Conservation (phyloP, 2,888 invertebrate genomes). For the Temnothorax ravouxi region DNA sequence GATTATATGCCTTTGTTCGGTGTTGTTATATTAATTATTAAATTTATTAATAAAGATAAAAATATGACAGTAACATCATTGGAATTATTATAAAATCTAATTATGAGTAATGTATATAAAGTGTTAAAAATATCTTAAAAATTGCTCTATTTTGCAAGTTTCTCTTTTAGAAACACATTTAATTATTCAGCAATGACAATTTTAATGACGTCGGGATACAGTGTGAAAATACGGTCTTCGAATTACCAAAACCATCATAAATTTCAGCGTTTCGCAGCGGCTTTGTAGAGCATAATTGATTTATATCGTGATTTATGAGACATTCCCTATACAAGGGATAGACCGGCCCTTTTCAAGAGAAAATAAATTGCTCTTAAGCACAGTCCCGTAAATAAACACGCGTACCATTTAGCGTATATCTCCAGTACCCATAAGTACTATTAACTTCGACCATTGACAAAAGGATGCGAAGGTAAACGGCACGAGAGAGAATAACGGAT, state of each 20-base stretch:
- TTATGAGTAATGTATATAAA: neutral
- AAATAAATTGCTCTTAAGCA: conserved; percentile 58
- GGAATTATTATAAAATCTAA: neutral
- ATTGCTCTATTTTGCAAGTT: neutral
- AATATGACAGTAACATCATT: neutral
- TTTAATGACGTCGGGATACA: conserved; percentile 17
- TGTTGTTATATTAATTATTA: neutral
- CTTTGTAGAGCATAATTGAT: conserved; percentile 51
- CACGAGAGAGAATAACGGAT: neutral
- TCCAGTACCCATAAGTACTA: conserved; percentile 64
- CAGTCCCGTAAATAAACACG: conserved; percentile 69
- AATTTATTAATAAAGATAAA: neutral
- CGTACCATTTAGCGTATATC: conserved; percentile 59
- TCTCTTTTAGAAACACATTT: conserved; percentile 1
- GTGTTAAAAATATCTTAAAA: neutral
- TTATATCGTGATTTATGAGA: conserved; percentile 54
- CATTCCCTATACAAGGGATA: conserved; percentile 30
- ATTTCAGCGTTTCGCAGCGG: conserved; percentile 28
- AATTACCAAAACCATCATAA: conserved; percentile 38
- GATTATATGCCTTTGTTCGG: neutral
- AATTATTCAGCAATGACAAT: neutral
- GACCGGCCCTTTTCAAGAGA: conserved; percentile 41
- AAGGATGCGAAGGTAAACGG: conserved; percentile 18
- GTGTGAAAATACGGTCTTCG: neutral
- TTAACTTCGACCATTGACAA: conserved; percentile 69